phyloP scores from a whole-genome alignment of 2,113 vertebrate genomes.

The Ptilonorhynchus violaceus region DNA sequence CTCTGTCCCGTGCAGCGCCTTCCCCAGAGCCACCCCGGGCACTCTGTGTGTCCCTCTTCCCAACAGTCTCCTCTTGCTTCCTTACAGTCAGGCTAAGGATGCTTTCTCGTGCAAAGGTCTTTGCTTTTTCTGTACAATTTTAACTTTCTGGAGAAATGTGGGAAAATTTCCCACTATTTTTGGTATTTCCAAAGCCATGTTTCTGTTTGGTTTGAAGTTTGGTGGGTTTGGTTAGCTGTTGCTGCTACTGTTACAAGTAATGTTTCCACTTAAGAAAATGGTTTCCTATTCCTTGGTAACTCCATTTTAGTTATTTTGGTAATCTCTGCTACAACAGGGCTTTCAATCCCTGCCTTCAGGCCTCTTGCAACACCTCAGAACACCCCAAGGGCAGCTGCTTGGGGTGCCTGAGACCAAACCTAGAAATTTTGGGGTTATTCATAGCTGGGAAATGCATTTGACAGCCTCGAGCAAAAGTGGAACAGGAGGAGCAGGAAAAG shows the following conservation, averaged over 20 bases:
- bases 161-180: not conserved
- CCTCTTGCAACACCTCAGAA: not conserved
- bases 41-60: not conserved
- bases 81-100: not conserved
- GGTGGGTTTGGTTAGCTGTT: not conserved
- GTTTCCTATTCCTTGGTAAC: not conserved
- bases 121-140: not conserved
- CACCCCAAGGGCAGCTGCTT: not conserved
- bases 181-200: accelerated
- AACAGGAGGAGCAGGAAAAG: not conserved
- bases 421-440: not conserved
- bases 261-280: not conserved
- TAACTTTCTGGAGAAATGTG: not conserved
- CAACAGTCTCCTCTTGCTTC: not conserved
- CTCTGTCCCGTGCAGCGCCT: not conserved
- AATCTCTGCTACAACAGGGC: not conserved
- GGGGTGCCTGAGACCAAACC: not conserved
- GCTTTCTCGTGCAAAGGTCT: not conserved
- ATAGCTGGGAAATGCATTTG: not conserved
- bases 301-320: not conserved
- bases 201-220: not conserved
- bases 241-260: not conserved
- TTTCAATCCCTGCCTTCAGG: not conserved
- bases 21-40: not conserved
- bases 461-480: not conserved